phyloP scores from a whole-genome alignment of 2,113 vertebrate species.

The Dromaius novaehollandiae region DNA sequence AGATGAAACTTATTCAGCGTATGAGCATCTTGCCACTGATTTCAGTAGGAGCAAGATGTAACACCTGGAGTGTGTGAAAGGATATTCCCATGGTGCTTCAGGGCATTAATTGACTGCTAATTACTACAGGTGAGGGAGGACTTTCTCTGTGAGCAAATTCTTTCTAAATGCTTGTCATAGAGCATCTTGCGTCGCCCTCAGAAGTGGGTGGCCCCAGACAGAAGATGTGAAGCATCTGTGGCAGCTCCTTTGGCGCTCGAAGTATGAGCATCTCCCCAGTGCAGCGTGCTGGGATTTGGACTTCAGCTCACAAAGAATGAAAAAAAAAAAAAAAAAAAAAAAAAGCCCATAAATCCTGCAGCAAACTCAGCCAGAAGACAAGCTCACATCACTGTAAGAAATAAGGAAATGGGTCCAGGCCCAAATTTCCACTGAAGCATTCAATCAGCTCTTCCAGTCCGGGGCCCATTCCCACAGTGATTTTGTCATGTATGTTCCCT shows the following conservation, averaged over 20 bases:
- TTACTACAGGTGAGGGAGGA: background rate
- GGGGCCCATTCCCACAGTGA: background rate
- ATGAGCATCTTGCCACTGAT: background rate
- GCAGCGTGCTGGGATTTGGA: background rate
- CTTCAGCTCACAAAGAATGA: background rate
- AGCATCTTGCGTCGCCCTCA: background rate
- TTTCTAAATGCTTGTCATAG: fast-evolving
- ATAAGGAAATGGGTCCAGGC: background rate
- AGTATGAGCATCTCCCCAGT: background rate
- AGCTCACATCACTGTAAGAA: background rate
- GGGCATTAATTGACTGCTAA: background rate
- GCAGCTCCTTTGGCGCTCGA: background rate
- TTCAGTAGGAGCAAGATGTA: background rate
- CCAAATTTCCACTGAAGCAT: conserved; percentile 19
- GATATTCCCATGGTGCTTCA: background rate
- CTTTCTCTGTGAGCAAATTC: background rate
- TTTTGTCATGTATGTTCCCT: background rate
- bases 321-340: background rate
- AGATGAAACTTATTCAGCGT: background rate
- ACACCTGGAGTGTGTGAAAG: background rate
- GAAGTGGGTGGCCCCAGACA: background rate
- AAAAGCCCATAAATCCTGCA: background rate
- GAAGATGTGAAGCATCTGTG: background rate
- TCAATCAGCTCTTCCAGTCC: background rate
- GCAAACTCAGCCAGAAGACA: background rate